These are phyloP conservation scores for Syngnathus floridae DNA, from an alignment of 2,113 vertebrate genomes.

Conservation along the genomic window DNA sequence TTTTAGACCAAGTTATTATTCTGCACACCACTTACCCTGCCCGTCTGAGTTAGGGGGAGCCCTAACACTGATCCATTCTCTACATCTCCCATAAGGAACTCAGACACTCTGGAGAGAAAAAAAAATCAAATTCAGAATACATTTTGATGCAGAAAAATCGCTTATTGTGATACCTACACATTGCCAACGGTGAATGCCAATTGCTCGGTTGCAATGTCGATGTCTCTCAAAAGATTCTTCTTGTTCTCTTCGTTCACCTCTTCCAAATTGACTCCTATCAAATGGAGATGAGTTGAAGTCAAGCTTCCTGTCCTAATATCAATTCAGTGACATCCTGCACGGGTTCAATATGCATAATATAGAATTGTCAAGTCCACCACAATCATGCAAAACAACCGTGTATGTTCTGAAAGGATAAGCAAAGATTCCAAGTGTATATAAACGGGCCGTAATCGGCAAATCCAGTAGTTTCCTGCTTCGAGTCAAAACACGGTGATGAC, in stretches of 20 bases:
- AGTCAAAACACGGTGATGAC: slow-evolving; percentile 65
- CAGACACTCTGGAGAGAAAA: slow-evolving; percentile 82
- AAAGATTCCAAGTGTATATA: slow-evolving; percentile 33
- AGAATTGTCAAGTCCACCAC: background rate
- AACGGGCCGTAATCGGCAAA: slow-evolving; percentile 61
- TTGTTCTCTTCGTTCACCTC: slow-evolving; percentile 93
- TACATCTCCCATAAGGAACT: slow-evolving; percentile 99
- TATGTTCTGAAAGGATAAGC: slow-evolving; percentile 37
- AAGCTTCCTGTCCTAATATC: slow-evolving; percentile 17
- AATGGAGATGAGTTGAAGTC: slow-evolving; percentile 25
- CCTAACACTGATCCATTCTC: slow-evolving; percentile 86
- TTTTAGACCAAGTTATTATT: slow-evolving; percentile 11
- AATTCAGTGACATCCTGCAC: background rate
- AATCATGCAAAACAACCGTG: slow-evolving; percentile 38
- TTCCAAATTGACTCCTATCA: slow-evolving; percentile 89
- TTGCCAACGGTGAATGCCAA: slow-evolving; percentile 97
- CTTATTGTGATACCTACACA: slow-evolving; percentile 78
- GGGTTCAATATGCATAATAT: too few relatives aligned
- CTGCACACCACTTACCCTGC: slow-evolving; percentile 74
- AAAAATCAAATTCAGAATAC: background rate
- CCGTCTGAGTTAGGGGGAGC: slow-evolving; percentile 83
- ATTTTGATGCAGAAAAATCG: too few relatives aligned
- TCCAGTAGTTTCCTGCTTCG: slow-evolving; percentile 70
- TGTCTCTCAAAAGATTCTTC: slow-evolving; percentile 83
- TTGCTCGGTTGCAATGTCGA: slow-evolving; percentile 89